Evolutionary conservation across 2,888 invertebrate species (phyloP).

Genomic region (Portevinia maculata): DNA sequence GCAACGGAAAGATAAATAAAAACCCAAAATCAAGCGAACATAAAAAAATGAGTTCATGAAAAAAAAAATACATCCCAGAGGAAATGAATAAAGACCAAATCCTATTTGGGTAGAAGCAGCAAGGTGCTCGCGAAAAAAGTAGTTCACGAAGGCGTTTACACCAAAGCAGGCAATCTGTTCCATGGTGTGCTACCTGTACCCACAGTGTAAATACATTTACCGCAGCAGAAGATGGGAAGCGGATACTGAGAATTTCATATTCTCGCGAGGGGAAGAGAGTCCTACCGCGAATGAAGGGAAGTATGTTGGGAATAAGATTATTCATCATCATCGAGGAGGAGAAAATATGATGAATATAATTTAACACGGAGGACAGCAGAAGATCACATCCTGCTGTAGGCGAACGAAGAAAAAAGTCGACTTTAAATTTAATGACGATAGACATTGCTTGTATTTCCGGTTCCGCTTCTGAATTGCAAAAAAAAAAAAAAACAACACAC

Average conservation of each 20-base stretch:
- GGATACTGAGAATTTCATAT: conserved; percentile 52
- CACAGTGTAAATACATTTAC: conserved; percentile 42
- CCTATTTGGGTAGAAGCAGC: conserved; percentile 18
- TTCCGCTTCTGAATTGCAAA: conserved; percentile 35
- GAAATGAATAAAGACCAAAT: conserved; percentile 21
- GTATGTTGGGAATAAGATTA: conserved; percentile 57
- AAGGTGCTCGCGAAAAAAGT: conserved; percentile 50
- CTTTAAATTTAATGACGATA: conserved; percentile 60
- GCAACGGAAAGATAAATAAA: conserved; percentile 17
- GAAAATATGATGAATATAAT: conserved; percentile 52
- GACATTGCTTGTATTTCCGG: conserved; percentile 68
- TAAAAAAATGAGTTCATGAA: not conserved
- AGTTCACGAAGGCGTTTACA: conserved; percentile 61
- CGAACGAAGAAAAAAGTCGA: conserved; percentile 32
- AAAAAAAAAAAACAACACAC: conserved; percentile 1
- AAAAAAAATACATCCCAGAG: not conserved
- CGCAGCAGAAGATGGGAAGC: conserved; percentile 37
- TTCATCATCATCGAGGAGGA: conserved; percentile 64
- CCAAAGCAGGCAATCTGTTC: conserved; percentile 48
- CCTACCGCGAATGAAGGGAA: conserved; percentile 1
- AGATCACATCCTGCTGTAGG: conserved; percentile 39
- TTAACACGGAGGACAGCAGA: conserved; percentile 30
- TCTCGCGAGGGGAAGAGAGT: conserved; percentile 5
- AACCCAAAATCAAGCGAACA: conserved; percentile 1
- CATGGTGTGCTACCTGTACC: not conserved